A percentile compares a stretch with the other conserved stretches of the same genome.
Evolutionary conservation across 2,797 vertebrate genomes (phyloP).

Genomic region (Lycodopsis pacificus): DNA sequence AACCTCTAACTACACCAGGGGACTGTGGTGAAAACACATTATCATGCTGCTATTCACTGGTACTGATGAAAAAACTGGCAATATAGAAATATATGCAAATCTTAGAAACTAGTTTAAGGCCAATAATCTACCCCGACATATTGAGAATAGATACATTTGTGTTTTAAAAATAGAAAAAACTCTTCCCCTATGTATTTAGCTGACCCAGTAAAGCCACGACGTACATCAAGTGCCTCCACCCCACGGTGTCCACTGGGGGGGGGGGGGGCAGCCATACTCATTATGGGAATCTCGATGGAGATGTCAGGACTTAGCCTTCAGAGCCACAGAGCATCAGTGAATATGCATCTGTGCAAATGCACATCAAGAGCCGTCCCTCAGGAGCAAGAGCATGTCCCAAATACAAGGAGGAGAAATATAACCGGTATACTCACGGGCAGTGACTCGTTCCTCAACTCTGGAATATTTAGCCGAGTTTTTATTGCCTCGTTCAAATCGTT

Average conservation of each 20-base stretch:
- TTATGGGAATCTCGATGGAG: slow-evolving; percentile 61
- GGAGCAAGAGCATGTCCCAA: slow-evolving; percentile 13
- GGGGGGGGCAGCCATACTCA: slow-evolving; percentile 21
- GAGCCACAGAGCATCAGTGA: slow-evolving; percentile 23
- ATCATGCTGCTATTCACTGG: neutral
- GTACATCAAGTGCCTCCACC: slow-evolving; percentile 29
- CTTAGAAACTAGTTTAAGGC: neutral
- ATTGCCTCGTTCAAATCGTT: neutral
- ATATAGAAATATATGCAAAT: slow-evolving; percentile 1
- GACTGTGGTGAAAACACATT: neutral
- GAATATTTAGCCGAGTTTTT: neutral
- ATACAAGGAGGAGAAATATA: slow-evolving; percentile 19
- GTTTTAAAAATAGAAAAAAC: neutral
- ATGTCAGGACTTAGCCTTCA: slow-evolving; percentile 39
- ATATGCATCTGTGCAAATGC: slow-evolving; percentile 52
- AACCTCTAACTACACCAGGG: slow-evolving; percentile 7
- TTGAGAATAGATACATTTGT: neutral
- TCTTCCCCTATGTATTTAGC: slow-evolving; percentile 11
- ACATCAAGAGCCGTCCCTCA: slow-evolving; percentile 36
- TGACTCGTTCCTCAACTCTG: neutral
- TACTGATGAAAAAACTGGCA: neutral
- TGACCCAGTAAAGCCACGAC: slow-evolving; percentile 46
- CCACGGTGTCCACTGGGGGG: neutral
- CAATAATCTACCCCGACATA: neutral
- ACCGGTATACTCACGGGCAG: slow-evolving; percentile 3